Evolutionary conservation across 2,888 invertebrate genomes (phyloP).

Genomic region (Eudasyphora cyanicolor): DNA sequence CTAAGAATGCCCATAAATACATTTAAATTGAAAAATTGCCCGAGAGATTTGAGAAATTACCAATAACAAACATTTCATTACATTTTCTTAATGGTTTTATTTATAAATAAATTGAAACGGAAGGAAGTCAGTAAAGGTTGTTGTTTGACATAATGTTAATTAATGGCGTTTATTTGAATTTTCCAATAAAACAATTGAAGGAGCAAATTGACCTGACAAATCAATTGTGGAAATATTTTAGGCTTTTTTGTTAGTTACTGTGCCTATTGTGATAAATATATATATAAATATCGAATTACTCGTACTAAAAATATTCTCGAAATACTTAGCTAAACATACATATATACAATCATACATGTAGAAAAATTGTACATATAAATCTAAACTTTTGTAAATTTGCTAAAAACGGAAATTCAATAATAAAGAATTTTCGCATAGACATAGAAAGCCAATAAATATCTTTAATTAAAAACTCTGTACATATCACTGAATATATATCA

Average conservation of each 20-base stretch:
- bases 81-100: no score
- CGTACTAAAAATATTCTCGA: constrained; percentile 16
- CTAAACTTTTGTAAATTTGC: background rate
- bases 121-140: no score
- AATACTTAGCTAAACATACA: no score
- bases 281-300: constrained; percentile 32
- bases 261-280: constrained; percentile 58
- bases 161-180: no score
- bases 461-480: background rate
- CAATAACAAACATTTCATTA: no score
- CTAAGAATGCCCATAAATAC: no score
- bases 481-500: background rate
- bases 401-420: background rate
- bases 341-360: no score
- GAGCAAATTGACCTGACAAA: background rate
- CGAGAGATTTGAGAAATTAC: no score
- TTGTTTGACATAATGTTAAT: no score
- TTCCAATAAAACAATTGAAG: background rate
- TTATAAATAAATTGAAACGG: no score
- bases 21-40: no score
- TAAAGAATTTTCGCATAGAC: no score
- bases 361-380: constrained; percentile 1
- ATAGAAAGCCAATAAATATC: background rate
- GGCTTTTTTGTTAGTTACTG: constrained; percentile 26
- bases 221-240: background rate